These are phyloP conservation scores for Chrysogorgia sp. DNA, from an alignment of 92 coral and sea anemone genomes.

Conservation along the genomic window DNA sequence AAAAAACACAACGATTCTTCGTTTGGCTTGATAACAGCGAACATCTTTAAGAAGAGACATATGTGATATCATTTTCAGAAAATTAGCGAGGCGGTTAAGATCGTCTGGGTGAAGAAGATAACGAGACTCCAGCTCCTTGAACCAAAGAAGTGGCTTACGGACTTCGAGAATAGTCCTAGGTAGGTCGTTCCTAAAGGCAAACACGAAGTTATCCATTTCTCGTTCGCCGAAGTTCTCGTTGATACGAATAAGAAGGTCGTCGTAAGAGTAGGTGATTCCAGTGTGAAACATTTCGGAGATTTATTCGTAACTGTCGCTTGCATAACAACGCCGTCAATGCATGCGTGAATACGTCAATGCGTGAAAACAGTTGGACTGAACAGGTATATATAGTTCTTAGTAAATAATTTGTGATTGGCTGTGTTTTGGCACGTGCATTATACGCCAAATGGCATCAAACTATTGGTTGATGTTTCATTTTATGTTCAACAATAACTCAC, in stretches of 20 bases:
- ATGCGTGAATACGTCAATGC: no score
- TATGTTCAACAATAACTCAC: no score
- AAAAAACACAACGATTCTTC: neutral
- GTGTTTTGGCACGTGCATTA: no score
- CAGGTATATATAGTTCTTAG: no score
- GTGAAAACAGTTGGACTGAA: no score
- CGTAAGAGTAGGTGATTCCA: slow-evolving; percentile 40
- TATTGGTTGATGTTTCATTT: no score
- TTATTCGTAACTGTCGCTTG: neutral
- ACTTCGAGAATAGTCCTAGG: slow-evolving; percentile 11
- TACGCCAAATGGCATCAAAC: no score
- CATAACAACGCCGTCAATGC: no score
- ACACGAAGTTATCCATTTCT: slow-evolving; percentile 27
- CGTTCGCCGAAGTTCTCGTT: slow-evolving; percentile 5
- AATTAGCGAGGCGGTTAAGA: neutral
- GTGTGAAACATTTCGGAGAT: slow-evolving; percentile 13
- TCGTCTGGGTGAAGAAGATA: neutral
- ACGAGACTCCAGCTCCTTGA: slow-evolving; percentile 6
- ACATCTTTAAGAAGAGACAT: neutral
- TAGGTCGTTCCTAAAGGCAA: slow-evolving; percentile 9
- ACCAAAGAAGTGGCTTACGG: slow-evolving; percentile 20
- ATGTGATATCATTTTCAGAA: neutral
- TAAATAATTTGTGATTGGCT: no score
- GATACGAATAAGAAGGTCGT: slow-evolving; percentile 12
- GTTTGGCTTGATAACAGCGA: slow-evolving; percentile 7